Percentiles rank a stretch among this genome's conserved stretches.
phyloP scores from a whole-genome alignment of 2,888 invertebrate genomes.

The Ormyrus rosae region DNA sequence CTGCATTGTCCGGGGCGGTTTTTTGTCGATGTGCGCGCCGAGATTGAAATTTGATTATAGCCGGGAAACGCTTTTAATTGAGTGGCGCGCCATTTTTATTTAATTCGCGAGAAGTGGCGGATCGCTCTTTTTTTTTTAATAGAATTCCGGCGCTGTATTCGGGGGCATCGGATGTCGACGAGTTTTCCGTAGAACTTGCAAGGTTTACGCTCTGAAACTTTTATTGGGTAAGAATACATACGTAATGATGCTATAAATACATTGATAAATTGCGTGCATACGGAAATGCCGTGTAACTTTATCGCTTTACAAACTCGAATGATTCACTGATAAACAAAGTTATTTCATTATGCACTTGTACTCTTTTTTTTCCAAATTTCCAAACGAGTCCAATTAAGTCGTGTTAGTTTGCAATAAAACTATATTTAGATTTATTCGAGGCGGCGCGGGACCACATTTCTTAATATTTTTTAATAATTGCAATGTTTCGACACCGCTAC shows the following conservation, averaged over 20 bases:
- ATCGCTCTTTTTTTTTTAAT: no score
- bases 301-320: not conserved
- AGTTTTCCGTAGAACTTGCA: no score
- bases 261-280: no score
- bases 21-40: no score
- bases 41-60: not conserved
- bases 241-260: no score
- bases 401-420: not conserved
- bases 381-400: no score
- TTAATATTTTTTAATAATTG: not conserved
- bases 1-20: no score
- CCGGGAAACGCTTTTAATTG: not conserved
- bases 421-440: not conserved
- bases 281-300: not conserved
- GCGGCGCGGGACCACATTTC: not conserved
- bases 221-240: no score
- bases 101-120: no score
- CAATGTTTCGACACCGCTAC: not conserved
- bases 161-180: no score
- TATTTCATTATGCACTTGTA: not conserved
- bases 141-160: no score
- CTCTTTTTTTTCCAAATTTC: not conserved
- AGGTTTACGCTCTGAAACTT: no score
- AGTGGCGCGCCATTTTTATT: not conserved
- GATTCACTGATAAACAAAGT: not conserved